Percentiles rank a stretch among this genome's conserved stretches.
Evolutionary conservation across 2,888 invertebrate species (phyloP).

Genomic region (Drosophila histrio): DNA sequence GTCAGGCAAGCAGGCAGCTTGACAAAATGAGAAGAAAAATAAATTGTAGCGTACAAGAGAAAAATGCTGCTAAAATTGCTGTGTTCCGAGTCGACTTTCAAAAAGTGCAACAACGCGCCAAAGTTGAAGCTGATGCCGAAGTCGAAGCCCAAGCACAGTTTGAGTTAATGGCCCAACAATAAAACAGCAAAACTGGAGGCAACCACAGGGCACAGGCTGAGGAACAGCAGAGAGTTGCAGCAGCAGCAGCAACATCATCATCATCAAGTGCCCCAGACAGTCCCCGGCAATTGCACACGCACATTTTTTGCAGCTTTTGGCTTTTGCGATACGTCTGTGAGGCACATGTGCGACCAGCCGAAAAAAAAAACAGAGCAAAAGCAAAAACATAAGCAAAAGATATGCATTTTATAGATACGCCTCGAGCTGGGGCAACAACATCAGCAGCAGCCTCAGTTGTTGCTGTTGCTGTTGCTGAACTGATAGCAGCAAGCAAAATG

Average conservation of each 20-base stretch:
- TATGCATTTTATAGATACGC: constrained; percentile 59
- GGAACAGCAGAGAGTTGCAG: constrained; percentile 11
- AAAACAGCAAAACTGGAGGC: constrained; percentile 52
- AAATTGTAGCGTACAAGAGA: constrained; percentile 60
- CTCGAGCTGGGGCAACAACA: constrained; percentile 22
- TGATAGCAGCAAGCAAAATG: constrained; percentile 62
- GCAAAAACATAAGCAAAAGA: constrained; percentile 47
- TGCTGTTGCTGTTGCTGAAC: constrained; percentile 27
- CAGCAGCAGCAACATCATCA: constrained; percentile 34
- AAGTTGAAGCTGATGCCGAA: constrained; percentile 27
- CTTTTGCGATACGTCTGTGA: constrained; percentile 18
- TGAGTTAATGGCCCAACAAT: constrained; percentile 67
- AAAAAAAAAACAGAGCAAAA: background rate
- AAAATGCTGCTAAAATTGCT: constrained; percentile 59
- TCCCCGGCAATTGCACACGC: constrained; percentile 58
- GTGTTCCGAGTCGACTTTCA: constrained; percentile 46
- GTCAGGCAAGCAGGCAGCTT: constrained; percentile 42
- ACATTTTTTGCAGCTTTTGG: constrained; percentile 53
- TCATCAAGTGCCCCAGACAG: constrained; percentile 44
- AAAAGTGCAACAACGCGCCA: constrained; percentile 58
- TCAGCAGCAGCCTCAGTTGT: background rate
- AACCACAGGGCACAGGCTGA: constrained; percentile 30
- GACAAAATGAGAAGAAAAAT: constrained; percentile 55
- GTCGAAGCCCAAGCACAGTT: constrained; percentile 38
- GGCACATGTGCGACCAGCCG: constrained; percentile 35